Evolutionary conservation across 2,888 invertebrate species (phyloP).

Genomic region (Isoperla grammatica): DNA sequence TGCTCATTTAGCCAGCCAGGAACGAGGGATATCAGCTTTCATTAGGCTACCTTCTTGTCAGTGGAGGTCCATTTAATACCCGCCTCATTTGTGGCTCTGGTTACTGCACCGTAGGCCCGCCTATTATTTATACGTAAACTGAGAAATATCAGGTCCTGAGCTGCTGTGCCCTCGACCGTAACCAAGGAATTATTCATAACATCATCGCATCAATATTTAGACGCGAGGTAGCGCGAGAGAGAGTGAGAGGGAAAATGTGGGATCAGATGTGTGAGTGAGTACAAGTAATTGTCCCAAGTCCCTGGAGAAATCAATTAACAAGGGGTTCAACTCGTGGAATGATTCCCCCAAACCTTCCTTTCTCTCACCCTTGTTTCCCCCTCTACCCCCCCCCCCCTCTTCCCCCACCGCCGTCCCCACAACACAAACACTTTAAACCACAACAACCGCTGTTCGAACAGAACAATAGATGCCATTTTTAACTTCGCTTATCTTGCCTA

Average conservation of each 20-base stretch:
- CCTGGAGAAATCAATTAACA: conserved; percentile 29
- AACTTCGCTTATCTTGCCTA: too few relatives aligned
- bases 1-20: neutral
- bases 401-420: neutral
- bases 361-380: neutral
- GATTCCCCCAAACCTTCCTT: conserved; percentile 5
- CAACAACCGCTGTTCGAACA: too few relatives aligned
- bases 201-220: conserved; percentile 18
- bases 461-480: too few relatives aligned
- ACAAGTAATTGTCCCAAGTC: conserved; percentile 22
- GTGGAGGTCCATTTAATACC: conserved; percentile 14
- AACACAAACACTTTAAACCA: too few relatives aligned
- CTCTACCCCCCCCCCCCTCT: neutral
- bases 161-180: neutral
- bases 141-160: conserved; percentile 5
- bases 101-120: conserved; percentile 1
- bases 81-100: conserved; percentile 15
- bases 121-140: conserved; percentile 17
- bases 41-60: neutral
- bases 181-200: conserved; percentile 17
- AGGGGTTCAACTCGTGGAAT: conserved; percentile 18
- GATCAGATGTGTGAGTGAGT: conserved; percentile 11
- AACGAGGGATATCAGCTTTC: conserved; percentile 8
- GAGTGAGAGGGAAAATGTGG: neutral
- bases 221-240: neutral